Percentiles rank a stretch among this genome's conserved stretches.
These are phyloP conservation scores for Rhizomys pruinosus DNA, from an alignment of 2,113 vertebrate species.

Conservation along the genomic window DNA sequence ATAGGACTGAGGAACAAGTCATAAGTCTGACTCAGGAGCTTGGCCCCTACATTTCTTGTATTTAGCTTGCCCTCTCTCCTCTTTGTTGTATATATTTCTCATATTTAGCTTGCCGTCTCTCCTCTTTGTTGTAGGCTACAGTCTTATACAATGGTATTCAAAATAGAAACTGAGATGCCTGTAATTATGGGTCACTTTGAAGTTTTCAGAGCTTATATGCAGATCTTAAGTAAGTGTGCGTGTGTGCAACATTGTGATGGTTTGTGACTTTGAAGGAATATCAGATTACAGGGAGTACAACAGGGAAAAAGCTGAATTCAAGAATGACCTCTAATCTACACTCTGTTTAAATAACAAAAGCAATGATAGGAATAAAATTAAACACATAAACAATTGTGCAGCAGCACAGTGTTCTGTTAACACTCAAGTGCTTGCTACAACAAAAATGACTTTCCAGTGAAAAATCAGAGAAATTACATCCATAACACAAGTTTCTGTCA, in stretches of 20 bases:
- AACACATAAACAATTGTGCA: background rate
- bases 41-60: background rate
- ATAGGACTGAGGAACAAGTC: background rate
- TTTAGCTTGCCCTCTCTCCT: background rate
- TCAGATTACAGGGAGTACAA: background rate
- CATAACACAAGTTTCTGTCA: fast-evolving
- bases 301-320: background rate
- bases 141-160: background rate
- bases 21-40: background rate
- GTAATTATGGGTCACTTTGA: background rate
- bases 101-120: background rate
- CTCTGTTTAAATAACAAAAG: background rate
- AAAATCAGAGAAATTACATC: background rate
- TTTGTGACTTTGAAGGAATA: background rate
- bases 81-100: background rate
- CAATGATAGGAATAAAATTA: background rate
- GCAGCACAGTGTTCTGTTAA: background rate
- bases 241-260: background rate
- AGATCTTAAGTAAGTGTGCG: background rate
- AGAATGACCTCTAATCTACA: background rate
- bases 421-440: background rate
- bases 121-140: background rate
- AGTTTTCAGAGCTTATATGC: background rate
- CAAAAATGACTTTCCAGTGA: background rate
- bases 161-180: background rate